A percentile compares a stretch with the other conserved stretches of the same genome.
phyloP scores from a whole-genome alignment of 2,113 vertebrate genomes.

The Campylomormyrus tamandua region DNA sequence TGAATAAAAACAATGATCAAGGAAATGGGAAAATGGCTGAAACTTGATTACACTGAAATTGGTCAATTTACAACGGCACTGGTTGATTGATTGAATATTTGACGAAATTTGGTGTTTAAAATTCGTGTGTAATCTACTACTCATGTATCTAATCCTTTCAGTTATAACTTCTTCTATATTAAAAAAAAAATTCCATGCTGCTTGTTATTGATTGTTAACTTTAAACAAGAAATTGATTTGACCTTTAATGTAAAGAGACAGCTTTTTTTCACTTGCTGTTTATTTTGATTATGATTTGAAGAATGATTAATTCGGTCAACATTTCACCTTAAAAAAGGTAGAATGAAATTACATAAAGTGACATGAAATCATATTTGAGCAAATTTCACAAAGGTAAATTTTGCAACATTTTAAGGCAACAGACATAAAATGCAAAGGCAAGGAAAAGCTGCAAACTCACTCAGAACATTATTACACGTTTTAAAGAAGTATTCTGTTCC shows the following conservation, averaged over 20 bases:
- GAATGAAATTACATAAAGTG: not conserved
- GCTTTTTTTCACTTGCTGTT: not conserved
- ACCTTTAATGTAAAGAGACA: not conserved
- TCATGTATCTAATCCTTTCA: not conserved
- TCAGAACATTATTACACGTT: not conserved
- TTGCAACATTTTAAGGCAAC: not conserved
- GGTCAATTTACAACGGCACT: not conserved
- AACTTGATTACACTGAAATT: slow-evolving; percentile 28
- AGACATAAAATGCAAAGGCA: not conserved
- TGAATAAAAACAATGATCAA: slow-evolving; percentile 25
- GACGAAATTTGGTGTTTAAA: not conserved
- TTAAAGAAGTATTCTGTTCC: not conserved
- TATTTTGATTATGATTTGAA: not conserved
- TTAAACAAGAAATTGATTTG: not conserved
- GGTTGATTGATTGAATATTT: not conserved
- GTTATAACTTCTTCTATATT: not conserved
- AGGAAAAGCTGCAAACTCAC: not conserved
- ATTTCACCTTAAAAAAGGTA: not conserved
- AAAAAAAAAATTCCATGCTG: not conserved
- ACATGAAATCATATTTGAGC: not conserved
- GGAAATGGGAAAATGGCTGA: not conserved
- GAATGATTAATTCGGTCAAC: not conserved
- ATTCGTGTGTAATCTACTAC: not conserved
- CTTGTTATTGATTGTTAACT: not conserved
- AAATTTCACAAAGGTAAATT: not conserved